phyloP scores from a whole-genome alignment of 2,113 vertebrate species.

The Trogon surrucura region DNA sequence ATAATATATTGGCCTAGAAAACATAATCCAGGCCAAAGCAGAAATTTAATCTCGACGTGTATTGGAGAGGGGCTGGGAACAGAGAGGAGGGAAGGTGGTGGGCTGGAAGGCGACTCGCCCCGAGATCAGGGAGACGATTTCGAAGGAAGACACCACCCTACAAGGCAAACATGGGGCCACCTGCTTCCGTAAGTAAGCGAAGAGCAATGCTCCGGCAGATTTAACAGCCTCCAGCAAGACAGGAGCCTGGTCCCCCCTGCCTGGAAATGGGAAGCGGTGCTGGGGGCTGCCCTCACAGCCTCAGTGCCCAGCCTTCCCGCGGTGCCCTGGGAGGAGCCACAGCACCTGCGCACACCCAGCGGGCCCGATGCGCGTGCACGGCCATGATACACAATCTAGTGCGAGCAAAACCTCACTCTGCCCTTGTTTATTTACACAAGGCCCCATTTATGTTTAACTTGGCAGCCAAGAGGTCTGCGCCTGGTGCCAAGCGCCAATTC shows the following conservation, averaged over 20 bases:
- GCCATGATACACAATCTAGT: not conserved
- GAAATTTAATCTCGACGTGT: constrained; percentile 8
- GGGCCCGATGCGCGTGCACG: fast-evolving
- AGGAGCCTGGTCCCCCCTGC: not conserved
- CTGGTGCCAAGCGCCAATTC: constrained; percentile 52
- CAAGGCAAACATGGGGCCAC: not conserved
- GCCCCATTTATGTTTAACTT: constrained; percentile 64
- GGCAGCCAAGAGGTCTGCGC: constrained; percentile 49
- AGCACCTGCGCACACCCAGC: fast-evolving
- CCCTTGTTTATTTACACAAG: constrained; percentile 43
- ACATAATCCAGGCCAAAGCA: constrained; percentile 41
- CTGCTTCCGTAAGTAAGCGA: not conserved
- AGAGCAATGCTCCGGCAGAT: not conserved
- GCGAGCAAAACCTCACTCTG: constrained; percentile 15
- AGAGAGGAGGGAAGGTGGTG: not conserved
- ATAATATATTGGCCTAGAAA: constrained; percentile 57
- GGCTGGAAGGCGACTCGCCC: not conserved
- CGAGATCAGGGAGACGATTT: not conserved
- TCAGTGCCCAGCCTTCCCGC: not conserved
- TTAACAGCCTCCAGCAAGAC: not conserved
- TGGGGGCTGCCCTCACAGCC: not conserved
- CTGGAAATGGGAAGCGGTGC: not conserved
- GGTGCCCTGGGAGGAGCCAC: fast-evolving
- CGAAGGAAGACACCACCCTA: not conserved
- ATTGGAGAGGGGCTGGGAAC: not conserved